These are phyloP conservation scores for Mesoligia furuncula DNA, from an alignment of 2,888 invertebrate species.

Conservation along the genomic window DNA sequence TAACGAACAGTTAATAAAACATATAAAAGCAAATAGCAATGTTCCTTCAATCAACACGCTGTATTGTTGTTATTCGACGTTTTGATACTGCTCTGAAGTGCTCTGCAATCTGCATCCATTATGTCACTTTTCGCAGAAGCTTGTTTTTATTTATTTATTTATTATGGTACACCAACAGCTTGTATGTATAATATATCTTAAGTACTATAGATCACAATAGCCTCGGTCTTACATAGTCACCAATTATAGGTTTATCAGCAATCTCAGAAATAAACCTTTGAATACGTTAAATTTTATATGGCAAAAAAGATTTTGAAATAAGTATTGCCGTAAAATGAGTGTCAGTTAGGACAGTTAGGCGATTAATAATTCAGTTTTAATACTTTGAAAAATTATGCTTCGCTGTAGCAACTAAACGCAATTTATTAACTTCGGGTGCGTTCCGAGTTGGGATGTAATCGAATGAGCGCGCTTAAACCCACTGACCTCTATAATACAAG, in stretches of 20 bases:
- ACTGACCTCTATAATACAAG: too few relatives aligned
- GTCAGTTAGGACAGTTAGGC: background rate
- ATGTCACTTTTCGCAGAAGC: background rate
- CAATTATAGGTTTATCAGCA: too few relatives aligned
- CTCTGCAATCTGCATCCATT: background rate
- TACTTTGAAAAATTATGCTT: background rate
- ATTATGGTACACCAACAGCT: too few relatives aligned
- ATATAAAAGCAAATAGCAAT: background rate
- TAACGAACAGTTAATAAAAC: background rate
- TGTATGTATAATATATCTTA: too few relatives aligned
- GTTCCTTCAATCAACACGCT: constrained; percentile 36
- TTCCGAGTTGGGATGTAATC: too few relatives aligned
- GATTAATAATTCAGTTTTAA: background rate
- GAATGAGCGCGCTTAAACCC: too few relatives aligned
- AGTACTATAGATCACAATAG: too few relatives aligned
- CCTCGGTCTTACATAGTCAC: too few relatives aligned
- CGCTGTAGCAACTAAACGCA: constrained; percentile 9
- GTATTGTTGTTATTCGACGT: constrained; percentile 63
- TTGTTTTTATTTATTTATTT: background rate
- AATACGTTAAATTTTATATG: too few relatives aligned
- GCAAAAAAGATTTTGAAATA: too few relatives aligned
- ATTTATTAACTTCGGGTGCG: background rate
- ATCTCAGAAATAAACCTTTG: background rate
- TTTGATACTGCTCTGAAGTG: constrained; percentile 43
- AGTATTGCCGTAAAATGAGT: background rate